Evolutionary conservation across 64 coral and sea anemone genomes (phyloP).

Genomic region (Cladopsammia gracilis): DNA sequence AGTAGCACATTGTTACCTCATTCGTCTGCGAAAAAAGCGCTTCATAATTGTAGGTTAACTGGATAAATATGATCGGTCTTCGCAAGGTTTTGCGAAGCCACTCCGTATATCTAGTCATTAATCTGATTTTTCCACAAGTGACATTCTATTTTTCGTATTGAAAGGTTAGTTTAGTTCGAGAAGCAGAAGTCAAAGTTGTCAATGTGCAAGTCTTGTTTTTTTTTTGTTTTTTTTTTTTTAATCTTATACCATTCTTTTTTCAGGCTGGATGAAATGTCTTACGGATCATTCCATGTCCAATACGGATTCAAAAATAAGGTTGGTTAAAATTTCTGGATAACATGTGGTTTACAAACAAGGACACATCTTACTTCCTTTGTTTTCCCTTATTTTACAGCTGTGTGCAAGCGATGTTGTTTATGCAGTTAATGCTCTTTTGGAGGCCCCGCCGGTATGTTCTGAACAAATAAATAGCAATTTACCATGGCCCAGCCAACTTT

Average conservation of each 20-base stretch:
- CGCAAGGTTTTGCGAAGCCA: too few relatives aligned
- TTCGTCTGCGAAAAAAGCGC: too few relatives aligned
- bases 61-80: too few relatives aligned
- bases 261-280: constrained; percentile 95
- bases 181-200: too few relatives aligned
- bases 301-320: constrained; percentile 99
- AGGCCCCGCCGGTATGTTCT: constrained; percentile 65
- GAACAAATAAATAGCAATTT: not conserved
- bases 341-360: not conserved
- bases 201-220: not conserved
- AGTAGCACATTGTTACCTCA: too few relatives aligned
- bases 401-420: constrained; percentile 73
- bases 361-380: not conserved
- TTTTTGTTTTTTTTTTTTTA: not conserved
- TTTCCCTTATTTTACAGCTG: constrained; percentile 29
- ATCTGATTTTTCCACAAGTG: too few relatives aligned
- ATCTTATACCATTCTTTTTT: not conserved
- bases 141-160: too few relatives aligned
- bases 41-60: too few relatives aligned
- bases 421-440: constrained; percentile 69
- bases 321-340: too few relatives aligned
- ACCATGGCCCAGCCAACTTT: too few relatives aligned
- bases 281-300: constrained; percentile 94
- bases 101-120: too few relatives aligned
- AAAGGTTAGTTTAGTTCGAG: too few relatives aligned